Base-by-base conservation (phyloP, 2,888 invertebrate species). In the Hypomecis atomaria region DNA sequence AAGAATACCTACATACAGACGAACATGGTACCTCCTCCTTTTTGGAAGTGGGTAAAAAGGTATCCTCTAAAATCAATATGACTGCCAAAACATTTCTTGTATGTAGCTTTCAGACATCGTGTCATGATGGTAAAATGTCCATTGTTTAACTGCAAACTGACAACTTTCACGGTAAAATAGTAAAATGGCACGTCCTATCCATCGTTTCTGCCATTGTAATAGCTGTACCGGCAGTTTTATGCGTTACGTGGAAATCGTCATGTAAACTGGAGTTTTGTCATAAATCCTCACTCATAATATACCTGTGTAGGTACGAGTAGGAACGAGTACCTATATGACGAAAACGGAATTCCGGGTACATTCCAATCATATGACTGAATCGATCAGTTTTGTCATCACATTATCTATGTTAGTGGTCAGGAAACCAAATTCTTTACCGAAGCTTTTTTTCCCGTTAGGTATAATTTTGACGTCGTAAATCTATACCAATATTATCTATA, bases 351-450 rank as follows among this genome's bases (percentile, higher is more conserved):
- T 66, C 66, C 63, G 65, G 63, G 52, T 42, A 48, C 59, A 72
- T 71, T 64, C 68, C 72, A 62, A 65, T 66, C 55, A 58, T 42
- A 62, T 70, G 72, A 72, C 66, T 40, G 59, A 8, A 36, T 54
- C 57, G 47, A 59, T 65, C 45, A 60, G 56, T 58, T 62, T 47
- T 44, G 58, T 60, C 62, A 58, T 49, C 54, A 43, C 42, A 49
- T 58, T 52, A 2, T 23, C 23, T 3, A 23, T 23, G 23, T 23
- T 2, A 3, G 23, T 23, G 23, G 23, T 23, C 23, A 23, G 23
- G 23, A 23, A 2, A 23, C 23, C 1, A 23, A 23, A 23, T 23
- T 23, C 23, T 23, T 23, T 23, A 23, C 23, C 23, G 23, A 23
- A 23, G 23, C 23, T 3, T 23, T 1, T n/a, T 23, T 34, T 54